Percentiles rank a stretch among this genome's conserved stretches.
phyloP scores from a whole-genome alignment of 2,888 invertebrate genomes.

The Seira ritae region DNA sequence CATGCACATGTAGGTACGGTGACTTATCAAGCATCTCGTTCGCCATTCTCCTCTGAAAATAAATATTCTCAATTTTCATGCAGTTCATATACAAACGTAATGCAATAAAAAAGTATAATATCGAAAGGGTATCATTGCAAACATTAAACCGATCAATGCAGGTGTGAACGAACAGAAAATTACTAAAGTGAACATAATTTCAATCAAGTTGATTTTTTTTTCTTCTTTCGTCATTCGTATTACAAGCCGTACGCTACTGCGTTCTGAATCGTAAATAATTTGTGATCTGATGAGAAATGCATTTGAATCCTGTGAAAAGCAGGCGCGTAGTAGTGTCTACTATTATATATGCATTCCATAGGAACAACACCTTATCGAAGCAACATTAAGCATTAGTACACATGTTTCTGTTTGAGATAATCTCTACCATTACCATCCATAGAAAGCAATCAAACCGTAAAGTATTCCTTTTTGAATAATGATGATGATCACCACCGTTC shows the following conservation, averaged over 20 bases:
- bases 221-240: conserved; percentile 16
- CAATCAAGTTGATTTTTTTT: conserved; percentile 48
- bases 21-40: too few species aligned
- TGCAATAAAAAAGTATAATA: neutral
- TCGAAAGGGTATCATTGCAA: conserved; percentile 14
- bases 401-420: conserved; percentile 12
- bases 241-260: neutral
- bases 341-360: conserved; percentile 7
- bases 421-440: conserved; percentile 9
- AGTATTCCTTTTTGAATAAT: neutral
- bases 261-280: conserved; percentile 4
- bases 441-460: conserved; percentile 33
- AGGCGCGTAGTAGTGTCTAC: too few species aligned
- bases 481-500: conserved; percentile 12
- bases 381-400: conserved; percentile 1
- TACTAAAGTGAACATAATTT: conserved; percentile 53
- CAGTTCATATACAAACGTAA: too few species aligned
- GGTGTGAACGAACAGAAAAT: conserved; percentile 65
- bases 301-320: too few species aligned
- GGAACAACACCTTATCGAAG: neutral
- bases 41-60: neutral
- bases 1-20: too few species aligned
- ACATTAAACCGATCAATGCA: conserved; percentile 33
- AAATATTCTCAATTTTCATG: too few species aligned
- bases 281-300: neutral